Base-by-base conservation (phyloP, 2,113 vertebrate genomes). In the Limnothrissa miodon region DNA sequence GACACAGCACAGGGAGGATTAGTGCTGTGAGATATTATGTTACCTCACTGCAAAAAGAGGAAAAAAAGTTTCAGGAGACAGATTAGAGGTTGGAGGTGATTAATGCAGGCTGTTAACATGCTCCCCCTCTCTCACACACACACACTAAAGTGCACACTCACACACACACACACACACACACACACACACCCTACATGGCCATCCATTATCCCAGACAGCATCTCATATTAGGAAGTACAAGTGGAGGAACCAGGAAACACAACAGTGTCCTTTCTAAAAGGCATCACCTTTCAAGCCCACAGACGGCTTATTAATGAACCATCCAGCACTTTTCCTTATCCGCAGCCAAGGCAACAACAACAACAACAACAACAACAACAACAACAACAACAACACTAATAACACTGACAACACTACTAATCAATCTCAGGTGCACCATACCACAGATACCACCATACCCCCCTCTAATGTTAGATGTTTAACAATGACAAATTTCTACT, bases 191-290 rank as follows among this genome's bases (percentile, higher is more conserved):
- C 56, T 2, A 39, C 10, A 2, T 46, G 46, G 48, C 29, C 66
- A 84, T 87, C 46, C 25, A 39, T 86, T 81, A 86, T 83, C 83
- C 19, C 21, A 46, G 66, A 78, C 44, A 83, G 39, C 79, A 79
- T 36, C 25, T n/a, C 39, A 33, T 11, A 33, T 33, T 51, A 59
- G 48, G 21, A 39, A 53, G 48, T 53, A 53, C 42, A 39, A 59
- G 23, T 33, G 44, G 19, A 44, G 36, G 45, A 80, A 51, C 45
- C n/a, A 44, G 21, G 79, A 53, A 21, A 21, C 46, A 80, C 44
- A 25, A 15, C 15, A 29, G 46, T 29, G 1, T 4, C 51, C 80
- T 15, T 39, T 42, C 51, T 25, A 11, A 36, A 70, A 8, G 62
- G 62, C 25, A 13, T 70, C 10, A 33, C 62, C 62, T 29, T 70